A percentile compares a stretch with the other conserved stretches of the same genome.
Conservation (phyloP, 2,888 invertebrate genomes). For the Volucella bombylans region DNA sequence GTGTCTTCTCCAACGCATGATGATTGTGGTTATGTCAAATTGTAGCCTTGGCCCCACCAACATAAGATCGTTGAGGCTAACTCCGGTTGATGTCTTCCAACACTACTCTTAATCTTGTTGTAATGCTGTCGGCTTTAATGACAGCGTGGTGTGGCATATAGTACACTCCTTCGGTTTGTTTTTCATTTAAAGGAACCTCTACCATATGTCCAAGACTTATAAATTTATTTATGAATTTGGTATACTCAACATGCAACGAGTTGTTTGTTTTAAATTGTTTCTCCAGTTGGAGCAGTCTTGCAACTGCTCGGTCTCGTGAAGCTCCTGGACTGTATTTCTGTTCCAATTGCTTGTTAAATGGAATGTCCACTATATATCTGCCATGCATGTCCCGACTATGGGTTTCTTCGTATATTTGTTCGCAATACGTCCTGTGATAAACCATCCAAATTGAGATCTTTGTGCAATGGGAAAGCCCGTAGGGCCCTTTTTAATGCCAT, state of each 20-base stretch:
- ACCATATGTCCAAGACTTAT: constrained; percentile 13
- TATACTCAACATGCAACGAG: background rate
- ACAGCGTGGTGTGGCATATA: constrained; percentile 26
- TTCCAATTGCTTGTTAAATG: background rate
- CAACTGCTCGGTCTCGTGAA: constrained; percentile 15
- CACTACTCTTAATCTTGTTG: background rate
- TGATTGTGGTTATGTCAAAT: background rate
- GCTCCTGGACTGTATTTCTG: constrained; percentile 4
- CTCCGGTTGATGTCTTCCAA: background rate
- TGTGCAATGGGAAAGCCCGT: too few relatives aligned
- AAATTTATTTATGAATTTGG: constrained; percentile 2
- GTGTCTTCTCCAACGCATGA: constrained; percentile 2
- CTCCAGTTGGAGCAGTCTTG: constrained; percentile 16
- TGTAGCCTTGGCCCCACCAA: background rate
- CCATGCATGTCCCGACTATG: background rate
- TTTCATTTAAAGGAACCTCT: background rate
- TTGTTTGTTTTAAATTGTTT: background rate
- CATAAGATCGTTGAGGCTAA: too few relatives aligned
- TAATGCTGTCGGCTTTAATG: background rate
- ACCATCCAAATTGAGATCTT: too few relatives aligned
- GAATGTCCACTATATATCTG: background rate
- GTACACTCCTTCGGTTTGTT: background rate
- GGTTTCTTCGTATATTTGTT: too few relatives aligned
- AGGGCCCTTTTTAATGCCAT: too few relatives aligned
- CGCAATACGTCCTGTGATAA: too few relatives aligned